These are phyloP conservation scores for Brotula barbata DNA, from an alignment of 2,797 vertebrate species.

Conservation along the genomic window DNA sequence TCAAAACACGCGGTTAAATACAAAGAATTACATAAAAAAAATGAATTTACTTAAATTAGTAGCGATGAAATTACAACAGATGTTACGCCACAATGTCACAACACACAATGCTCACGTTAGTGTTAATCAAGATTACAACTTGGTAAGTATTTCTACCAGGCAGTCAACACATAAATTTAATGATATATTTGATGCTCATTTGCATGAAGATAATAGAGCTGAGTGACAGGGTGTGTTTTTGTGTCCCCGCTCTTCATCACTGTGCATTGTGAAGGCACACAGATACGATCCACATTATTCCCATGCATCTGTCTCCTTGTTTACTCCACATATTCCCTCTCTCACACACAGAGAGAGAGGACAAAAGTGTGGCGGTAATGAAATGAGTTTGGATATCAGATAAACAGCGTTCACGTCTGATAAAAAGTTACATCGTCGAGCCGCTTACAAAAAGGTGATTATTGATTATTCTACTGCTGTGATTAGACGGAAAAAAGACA, in stretches of 20 bases:
- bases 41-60: too few relatives aligned
- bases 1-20: too few relatives aligned
- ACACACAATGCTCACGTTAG: neutral
- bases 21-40: too few relatives aligned
- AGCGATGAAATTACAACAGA: neutral
- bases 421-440: too few relatives aligned
- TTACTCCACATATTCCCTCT: slow-evolving; percentile 6
- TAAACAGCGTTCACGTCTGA: neutral
- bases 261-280: slow-evolving; percentile 21
- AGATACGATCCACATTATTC: slow-evolving; percentile 43
- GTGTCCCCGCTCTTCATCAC: slow-evolving; percentile 25
- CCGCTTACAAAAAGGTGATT: too few relatives aligned
- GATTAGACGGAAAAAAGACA: too few relatives aligned
- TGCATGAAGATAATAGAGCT: slow-evolving; percentile 52
- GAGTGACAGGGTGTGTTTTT: slow-evolving; percentile 28
- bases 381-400: slow-evolving; percentile 5
- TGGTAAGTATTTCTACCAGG: slow-evolving; percentile 40
- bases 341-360: slow-evolving; percentile 3
- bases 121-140: slow-evolving; percentile 26
- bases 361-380: slow-evolving; percentile 23
- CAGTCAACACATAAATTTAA: slow-evolving; percentile 40
- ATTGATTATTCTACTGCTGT: too few relatives aligned
- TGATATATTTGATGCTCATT: slow-evolving; percentile 45
- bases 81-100: too few relatives aligned
- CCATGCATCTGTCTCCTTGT: slow-evolving; percentile 34